Percentiles rank a stretch among this genome's conserved stretches.
Evolutionary conservation across 2,113 vertebrate genomes (phyloP).

Genomic region (Morone saxatilis): DNA sequence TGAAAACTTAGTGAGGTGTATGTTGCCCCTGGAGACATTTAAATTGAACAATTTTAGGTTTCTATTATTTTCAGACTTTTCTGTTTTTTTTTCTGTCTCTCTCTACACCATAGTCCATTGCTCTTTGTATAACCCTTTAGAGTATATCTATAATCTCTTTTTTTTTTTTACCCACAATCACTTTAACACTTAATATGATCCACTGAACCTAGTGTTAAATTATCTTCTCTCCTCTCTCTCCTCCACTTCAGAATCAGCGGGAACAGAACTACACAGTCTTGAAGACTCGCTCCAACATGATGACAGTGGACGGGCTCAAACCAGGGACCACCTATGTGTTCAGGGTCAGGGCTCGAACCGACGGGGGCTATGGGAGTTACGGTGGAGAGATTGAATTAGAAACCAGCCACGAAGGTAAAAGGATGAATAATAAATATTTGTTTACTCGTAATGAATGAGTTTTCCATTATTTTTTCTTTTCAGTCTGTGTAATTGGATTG

Average conservation of each 20-base stretch:
- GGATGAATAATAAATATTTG: not conserved
- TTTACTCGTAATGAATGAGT: not conserved
- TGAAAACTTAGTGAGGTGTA: conserved; percentile 59
- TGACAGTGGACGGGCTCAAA: conserved; percentile 89
- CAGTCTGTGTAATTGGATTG: conserved; percentile 1
- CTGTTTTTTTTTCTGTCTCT: not conserved
- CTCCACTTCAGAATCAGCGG: conserved; percentile 83
- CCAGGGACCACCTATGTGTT: conserved; percentile 88
- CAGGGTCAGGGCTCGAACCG: conserved; percentile 86
- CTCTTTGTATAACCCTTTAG: conserved; percentile 16
- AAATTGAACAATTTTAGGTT: conserved; percentile 52
- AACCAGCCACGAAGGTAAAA: conserved; percentile 87
- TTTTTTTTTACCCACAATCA: not conserved
- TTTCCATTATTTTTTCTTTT: not conserved
- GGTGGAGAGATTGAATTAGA: conserved; percentile 89
- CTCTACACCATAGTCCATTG: conserved; percentile 15
- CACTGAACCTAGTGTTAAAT: conserved; percentile 16
- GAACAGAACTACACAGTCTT: conserved; percentile 89
- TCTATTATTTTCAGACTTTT: conserved; percentile 52
- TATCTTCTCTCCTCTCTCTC: not conserved
- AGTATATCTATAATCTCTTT: conserved; percentile 15
- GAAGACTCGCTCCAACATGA: conserved; percentile 88
- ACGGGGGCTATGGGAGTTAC: conserved; percentile 86
- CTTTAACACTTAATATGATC: conserved; percentile 18
- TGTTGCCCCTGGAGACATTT: conserved; percentile 51